These are phyloP conservation scores for Bombus difficillimus DNA, from an alignment of 1,140 invertebrate species.

Conservation along the genomic window DNA sequence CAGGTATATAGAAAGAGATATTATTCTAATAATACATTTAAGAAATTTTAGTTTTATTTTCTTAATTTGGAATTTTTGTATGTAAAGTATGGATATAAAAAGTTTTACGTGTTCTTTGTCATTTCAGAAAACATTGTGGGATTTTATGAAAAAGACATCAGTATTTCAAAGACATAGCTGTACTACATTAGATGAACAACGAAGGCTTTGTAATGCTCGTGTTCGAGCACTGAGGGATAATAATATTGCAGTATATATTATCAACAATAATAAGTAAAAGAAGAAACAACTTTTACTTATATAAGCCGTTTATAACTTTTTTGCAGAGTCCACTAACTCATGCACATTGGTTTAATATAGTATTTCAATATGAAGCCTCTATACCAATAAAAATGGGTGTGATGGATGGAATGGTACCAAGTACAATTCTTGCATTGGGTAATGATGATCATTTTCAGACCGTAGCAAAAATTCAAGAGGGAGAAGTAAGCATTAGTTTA, in stretches of 20 bases:
- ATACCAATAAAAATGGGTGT: constrained; percentile 88
- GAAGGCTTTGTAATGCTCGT: constrained; percentile 85
- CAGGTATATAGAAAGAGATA: constrained; percentile 81
- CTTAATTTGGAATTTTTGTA: background rate
- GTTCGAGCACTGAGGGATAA: constrained; percentile 78
- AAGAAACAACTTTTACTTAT: background rate
- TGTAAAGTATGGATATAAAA: background rate
- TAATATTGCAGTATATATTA: constrained; percentile 84
- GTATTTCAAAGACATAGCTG: constrained; percentile 86
- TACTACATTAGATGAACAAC: constrained; percentile 88
- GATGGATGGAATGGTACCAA: constrained; percentile 87
- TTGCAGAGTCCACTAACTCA: constrained; percentile 33
- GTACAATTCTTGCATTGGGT: constrained; percentile 88
- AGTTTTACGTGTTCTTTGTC: constrained; percentile 34
- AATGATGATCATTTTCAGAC: constrained; percentile 90
- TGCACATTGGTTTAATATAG: constrained; percentile 84
- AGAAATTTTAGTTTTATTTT: background rate
- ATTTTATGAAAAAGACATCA: constrained; percentile 90
- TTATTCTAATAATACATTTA: background rate
- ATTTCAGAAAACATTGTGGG: constrained; percentile 91
- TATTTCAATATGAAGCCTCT: constrained; percentile 86
- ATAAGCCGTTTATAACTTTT: background rate
- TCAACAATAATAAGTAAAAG: constrained; percentile 13
- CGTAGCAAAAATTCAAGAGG: constrained; percentile 86
- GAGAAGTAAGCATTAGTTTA: constrained; percentile 83